Conservation (phyloP, 1,140 invertebrate species). For the Globodera rostochiensis region DNA sequence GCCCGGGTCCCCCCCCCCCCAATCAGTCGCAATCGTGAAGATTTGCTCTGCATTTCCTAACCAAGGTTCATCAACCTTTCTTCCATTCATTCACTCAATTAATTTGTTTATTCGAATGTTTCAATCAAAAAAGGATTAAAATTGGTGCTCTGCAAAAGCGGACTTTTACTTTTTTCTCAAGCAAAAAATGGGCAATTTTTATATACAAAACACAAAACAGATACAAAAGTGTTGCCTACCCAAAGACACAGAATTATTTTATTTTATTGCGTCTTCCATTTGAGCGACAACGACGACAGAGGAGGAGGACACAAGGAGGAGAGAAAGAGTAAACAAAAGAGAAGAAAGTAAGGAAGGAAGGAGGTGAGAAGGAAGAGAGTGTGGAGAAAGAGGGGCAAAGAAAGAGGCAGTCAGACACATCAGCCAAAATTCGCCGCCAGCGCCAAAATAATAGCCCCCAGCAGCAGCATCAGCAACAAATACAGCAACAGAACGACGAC, state of each 20-base stretch:
- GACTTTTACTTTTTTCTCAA: too few species aligned
- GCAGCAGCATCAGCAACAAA: not conserved
- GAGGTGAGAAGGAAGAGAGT: not conserved
- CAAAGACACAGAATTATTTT: not conserved
- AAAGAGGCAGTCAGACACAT: not conserved
- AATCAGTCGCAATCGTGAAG: conserved; percentile 2
- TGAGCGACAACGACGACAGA: not conserved
- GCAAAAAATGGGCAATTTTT: too few species aligned
- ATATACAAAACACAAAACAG: not conserved
- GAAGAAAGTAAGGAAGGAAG: not conserved
- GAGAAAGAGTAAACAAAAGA: not conserved
- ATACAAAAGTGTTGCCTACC: not conserved
- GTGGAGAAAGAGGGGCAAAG: not conserved
- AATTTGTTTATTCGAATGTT: not conserved
- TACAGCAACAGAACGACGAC: not conserved
- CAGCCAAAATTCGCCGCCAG: conserved; percentile 1
- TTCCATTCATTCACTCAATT: not conserved
- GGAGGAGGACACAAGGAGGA: not conserved
- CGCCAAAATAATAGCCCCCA: not conserved
- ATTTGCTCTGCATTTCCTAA: not conserved
- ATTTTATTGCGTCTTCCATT: conserved; percentile 8
- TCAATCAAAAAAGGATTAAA: too few species aligned
- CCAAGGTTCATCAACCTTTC: not conserved
- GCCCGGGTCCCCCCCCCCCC: too few species aligned
- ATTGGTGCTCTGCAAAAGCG: too few species aligned